Evolutionary conservation across 2,888 invertebrate species (phyloP), one percentile per base, ranked within the genome.

Genomic region (Spodoptera picta): DNA sequence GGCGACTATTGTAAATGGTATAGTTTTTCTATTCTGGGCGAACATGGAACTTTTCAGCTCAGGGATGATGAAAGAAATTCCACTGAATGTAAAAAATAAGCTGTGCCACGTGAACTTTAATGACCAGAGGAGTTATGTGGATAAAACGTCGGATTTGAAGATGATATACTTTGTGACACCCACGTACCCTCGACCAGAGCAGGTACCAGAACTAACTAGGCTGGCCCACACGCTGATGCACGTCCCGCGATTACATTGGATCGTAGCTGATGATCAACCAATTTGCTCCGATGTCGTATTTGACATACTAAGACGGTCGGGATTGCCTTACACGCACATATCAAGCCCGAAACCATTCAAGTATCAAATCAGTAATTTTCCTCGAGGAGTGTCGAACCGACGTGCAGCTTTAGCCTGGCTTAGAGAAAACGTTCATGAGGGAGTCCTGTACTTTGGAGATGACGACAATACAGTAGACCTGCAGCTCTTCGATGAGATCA

Each of bases 381-480:
- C 96, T 0, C 92, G 97, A 10, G 97, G 97, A 0, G 97, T 97
- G 1, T 93, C 96, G 0, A 97, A 97, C 84, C 92, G 97, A 0
- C 95, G 96, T 44, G 96, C 96, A 23, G 97, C 97, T 0, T 84
- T 97, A 0, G 86, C 91, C 48, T 97, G 97, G 97, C 89, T 97
- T 5, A 90, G 95, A 24, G 79, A 89, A 6, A 95, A 95, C 61
- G 95, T 94, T 9, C 92, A 93, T 10, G 92, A 95, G 27, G 97
- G 97, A 0, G 94, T 97, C 0, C 87, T 97, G 0, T 97, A 97
- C 87, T 97, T 97, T 83, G 97, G 97, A 0, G 97, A 97, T 79
- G 97, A 97, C 83, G 97, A 97, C 86, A 97, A 97, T 83, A 96
- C 96, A 0, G 96, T 97, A 69, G 97, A 97, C 85, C 89, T 97